A percentile compares a stretch with the other conserved stretches of the same genome.
Conservation (phyloP, 2,888 invertebrate genomes). For the Lamellibrachia columna region DNA sequence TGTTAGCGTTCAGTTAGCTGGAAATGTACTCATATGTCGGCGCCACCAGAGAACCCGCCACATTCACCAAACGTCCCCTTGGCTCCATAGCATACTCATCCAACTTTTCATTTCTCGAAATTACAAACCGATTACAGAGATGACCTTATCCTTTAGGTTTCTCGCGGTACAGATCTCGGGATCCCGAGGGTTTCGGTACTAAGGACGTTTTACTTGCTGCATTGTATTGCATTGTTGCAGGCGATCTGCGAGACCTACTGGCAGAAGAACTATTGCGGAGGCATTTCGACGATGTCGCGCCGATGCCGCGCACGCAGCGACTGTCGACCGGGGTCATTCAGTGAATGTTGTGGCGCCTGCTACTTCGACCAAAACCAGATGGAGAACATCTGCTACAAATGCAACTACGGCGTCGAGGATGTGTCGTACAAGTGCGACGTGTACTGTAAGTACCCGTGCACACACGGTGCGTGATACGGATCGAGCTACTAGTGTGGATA, state of each 20-base stretch:
- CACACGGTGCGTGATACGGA: neutral
- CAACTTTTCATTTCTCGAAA: no score
- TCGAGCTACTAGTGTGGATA: no score
- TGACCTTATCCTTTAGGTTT: no score
- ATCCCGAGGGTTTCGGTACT: no score
- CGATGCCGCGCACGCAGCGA: neutral
- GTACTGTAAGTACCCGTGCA: neutral
- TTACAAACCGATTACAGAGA: no score
- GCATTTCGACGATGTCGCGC: neutral
- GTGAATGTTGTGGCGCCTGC: neutral
- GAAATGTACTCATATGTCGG: no score
- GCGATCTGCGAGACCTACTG: constrained; percentile 17
- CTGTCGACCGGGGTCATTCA: neutral
- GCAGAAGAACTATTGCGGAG: neutral
- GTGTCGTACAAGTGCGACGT: neutral
- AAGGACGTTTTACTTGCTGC: no score
- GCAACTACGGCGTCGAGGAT: neutral
- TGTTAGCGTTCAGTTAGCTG: no score
- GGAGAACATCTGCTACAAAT: neutral
- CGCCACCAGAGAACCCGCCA: no score
- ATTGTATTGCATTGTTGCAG: constrained; percentile 2
- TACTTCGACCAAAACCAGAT: neutral
- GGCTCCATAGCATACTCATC: no score
- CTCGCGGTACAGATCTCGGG: no score
- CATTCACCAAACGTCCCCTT: no score